Evolutionary conservation across 1,140 invertebrate species (phyloP).

Genomic region (Chrysoperla carnea): DNA sequence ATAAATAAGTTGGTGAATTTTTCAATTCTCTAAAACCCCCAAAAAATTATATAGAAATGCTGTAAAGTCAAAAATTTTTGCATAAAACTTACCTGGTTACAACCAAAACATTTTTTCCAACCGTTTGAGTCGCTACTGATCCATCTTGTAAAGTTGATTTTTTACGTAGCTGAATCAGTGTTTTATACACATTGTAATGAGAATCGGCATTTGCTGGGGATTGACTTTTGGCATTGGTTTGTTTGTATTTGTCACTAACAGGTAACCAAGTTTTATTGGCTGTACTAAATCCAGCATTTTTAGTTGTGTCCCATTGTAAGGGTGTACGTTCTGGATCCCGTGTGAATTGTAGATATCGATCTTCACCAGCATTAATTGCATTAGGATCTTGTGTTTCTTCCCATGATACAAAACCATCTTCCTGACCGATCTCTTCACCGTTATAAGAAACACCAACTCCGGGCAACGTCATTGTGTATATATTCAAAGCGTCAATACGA

Average conservation of each 20-base stretch:
- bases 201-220: slow-evolving; percentile 5
- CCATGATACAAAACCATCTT: slow-evolving; percentile 34
- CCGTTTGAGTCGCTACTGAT: no score
- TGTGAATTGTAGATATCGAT: slow-evolving; percentile 10
- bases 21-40: no score
- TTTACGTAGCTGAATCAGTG: no score
- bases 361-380: slow-evolving; percentile 11
- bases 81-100: no score
- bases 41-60: no score
- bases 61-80: no score
- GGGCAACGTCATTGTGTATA: slow-evolving; percentile 42
- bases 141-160: no score
- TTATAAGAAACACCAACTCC: slow-evolving; percentile 53
- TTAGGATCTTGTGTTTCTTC: slow-evolving; percentile 17
- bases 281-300: slow-evolving; percentile 27
- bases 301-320: slow-evolving; percentile 49
- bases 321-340: slow-evolving; percentile 36
- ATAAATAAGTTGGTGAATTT: no score
- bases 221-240: slow-evolving; percentile 33
- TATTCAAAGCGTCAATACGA: slow-evolving; percentile 38
- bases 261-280: slow-evolving; percentile 35
- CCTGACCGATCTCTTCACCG: slow-evolving; percentile 59
- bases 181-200: neutral
- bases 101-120: no score
- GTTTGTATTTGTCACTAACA: slow-evolving; percentile 30